Base-by-base conservation (phyloP, 92 coral and sea anemone species). In the Phenganax stokvisi region DNA sequence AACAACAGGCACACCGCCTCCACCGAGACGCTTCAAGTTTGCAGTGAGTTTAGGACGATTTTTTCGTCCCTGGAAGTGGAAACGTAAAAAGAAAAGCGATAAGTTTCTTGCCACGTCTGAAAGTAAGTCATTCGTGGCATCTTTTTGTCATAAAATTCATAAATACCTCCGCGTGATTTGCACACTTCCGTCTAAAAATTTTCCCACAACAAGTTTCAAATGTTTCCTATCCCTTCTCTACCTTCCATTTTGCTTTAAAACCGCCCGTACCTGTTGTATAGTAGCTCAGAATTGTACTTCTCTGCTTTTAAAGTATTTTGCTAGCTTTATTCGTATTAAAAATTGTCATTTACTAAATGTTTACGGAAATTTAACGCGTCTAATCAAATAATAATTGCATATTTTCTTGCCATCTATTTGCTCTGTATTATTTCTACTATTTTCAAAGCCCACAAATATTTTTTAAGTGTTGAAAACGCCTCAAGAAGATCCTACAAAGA, bases 41-140 rank as follows among this genome's bases (percentile, higher is more conserved):
- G 97, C 99, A 17, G 78, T 90, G 1, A 96, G 97, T 67, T 87
- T 96, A 29, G 88, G 99, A 31, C 87, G 89, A 54, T 71, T 96
- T 56, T 85, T 96, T 86, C 96, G 99, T 25, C 99, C 99, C 9
- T 96, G 99, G 99, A 96, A 89, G 76, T 96, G 99, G 99, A 87
- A 93, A 72, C 88, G 90, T 60, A 92, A 92, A 87, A 91, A 90
- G 90, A 96, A 92, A 87, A 96, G 99, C 79, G 97, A 96, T 65
- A 88, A 83, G 67, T 96, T 96, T 57, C 89, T 96, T n/a, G 90
- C 92, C n/a, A 92, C 99, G 51, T 96, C 99, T 7, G 91, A 96
- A 78, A 92, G 99, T 96, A 89, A 89, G 97, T 29, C 37, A n/a
- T 62, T 12, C 20, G 10, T 59, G 66, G 54, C 61, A 52, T 51